Evolutionary conservation across 1,140 invertebrate species (phyloP), one percentile per base, ranked within the genome.

Genomic region (Drosophila santomea): DNA sequence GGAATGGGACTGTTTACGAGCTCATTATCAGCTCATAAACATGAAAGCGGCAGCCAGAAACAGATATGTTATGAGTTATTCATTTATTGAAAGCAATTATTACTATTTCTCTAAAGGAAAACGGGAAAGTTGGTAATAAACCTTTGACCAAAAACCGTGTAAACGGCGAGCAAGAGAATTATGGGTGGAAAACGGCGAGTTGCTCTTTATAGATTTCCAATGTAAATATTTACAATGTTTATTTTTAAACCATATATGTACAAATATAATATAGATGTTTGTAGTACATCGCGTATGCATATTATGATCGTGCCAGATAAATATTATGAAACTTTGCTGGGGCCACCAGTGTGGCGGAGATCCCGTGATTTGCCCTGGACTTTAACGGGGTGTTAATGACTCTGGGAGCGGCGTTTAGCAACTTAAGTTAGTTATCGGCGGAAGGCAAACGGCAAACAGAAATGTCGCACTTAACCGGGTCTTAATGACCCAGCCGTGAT

Each of bases 151-250:
- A 44, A 41, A 41, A 45, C 52, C 47, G 28, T 54, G 72, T 48
- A 20, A 57, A 20, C 39, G 20, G 5, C 23, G 15, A 32, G 48
- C 38, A 11, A 52, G 54, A 56, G 55, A 76, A 79, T 79, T 76
- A 76, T 81, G 44, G 56, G 41, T 36, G 66, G 59, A 50, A 45
- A 62, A 69, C 63, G 52, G 56, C 55, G 25, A 39, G n/a, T 28
- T 56, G 57, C 57, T 67, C 60, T 44, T 59, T 71, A 80, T 81
- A 66, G 62, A 61, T 64, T 72, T 78, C 63, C 63, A 88, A 80
- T 89, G 84, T 89, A 88, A 88, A 88, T 88, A 89, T 89, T 88
- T 88, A 88, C 72, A 88, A 38, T 35, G 57, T 89, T 83, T 89
- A 89, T 89, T 89, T 88, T 71, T 88, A 78, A 73, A 88, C 84